phyloP scores from a whole-genome alignment of 2,113 vertebrate species.

The Ifrita kowaldi region DNA sequence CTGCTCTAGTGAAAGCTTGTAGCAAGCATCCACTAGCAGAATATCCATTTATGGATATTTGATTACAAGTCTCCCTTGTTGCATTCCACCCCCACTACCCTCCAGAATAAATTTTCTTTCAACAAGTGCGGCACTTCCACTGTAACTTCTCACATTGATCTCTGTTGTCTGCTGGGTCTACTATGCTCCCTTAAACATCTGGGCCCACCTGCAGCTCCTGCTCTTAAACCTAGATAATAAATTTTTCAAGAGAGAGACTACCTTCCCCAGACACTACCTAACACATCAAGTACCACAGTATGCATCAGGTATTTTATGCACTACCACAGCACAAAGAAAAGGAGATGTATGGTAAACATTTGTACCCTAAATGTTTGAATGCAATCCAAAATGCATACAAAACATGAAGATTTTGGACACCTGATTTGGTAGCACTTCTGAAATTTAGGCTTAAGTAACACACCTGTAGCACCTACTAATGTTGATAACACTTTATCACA shows the following conservation, averaged over 20 bases:
- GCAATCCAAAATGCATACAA: not conserved
- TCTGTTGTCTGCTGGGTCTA: not conserved
- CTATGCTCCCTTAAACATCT: not conserved
- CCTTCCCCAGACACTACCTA: not conserved
- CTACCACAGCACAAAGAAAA: not conserved
- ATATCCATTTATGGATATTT: not conserved
- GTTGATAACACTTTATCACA: not conserved
- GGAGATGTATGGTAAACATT: not conserved
- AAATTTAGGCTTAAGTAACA: not conserved
- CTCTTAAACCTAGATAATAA: not conserved
- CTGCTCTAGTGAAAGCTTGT: not conserved
- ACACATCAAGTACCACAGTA: not conserved
- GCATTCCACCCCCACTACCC: accelerated
- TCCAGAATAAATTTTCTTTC: not conserved
- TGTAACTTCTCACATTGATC: not conserved
- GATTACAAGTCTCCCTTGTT: not conserved
- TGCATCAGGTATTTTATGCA: not conserved
- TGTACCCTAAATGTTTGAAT: not conserved
- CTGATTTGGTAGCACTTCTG: not conserved
- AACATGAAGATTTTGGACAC: not conserved
- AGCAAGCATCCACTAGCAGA: not conserved
- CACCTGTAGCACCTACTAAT: not conserved
- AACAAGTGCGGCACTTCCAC: not conserved
- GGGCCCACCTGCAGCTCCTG: not conserved
- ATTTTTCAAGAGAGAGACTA: not conserved